Percentiles rank a stretch among this genome's conserved stretches.
These are phyloP conservation scores for Aldabrachelys gigantea DNA, from an alignment of 2,113 vertebrate species.

Conservation along the genomic window DNA sequence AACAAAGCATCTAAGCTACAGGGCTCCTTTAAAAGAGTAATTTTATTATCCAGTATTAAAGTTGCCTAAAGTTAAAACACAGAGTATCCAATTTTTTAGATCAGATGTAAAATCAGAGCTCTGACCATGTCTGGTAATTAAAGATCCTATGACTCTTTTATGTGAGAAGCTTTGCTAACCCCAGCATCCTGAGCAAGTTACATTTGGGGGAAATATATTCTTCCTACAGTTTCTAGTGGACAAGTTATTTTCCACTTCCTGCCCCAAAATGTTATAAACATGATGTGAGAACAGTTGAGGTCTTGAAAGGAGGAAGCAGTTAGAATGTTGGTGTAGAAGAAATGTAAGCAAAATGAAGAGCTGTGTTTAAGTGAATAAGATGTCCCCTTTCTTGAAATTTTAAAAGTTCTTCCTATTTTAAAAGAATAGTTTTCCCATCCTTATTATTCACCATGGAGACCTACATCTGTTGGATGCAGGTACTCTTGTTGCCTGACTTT, in stretches of 20 bases:
- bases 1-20: background rate
- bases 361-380: background rate
- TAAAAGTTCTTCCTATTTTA: background rate
- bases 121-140: background rate
- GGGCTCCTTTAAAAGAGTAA: background rate
- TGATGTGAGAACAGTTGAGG: background rate
- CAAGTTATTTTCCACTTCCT: background rate
- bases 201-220: background rate
- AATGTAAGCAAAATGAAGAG: background rate
- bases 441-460: background rate
- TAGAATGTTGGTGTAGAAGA: background rate
- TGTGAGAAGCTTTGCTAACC: background rate
- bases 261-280: background rate
- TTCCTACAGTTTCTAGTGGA: background rate
- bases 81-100: background rate
- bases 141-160: background rate
- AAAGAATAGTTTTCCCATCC: background rate
- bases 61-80: background rate
- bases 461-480: fast-evolving
- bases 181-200: fast-evolving
- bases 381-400: background rate
- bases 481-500: background rate
- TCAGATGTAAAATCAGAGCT: background rate
- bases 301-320: background rate
- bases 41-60: fast-evolving